Base-by-base conservation (phyloP, 1,140 invertebrate genomes). In the Mesaphorura yosii region DNA sequence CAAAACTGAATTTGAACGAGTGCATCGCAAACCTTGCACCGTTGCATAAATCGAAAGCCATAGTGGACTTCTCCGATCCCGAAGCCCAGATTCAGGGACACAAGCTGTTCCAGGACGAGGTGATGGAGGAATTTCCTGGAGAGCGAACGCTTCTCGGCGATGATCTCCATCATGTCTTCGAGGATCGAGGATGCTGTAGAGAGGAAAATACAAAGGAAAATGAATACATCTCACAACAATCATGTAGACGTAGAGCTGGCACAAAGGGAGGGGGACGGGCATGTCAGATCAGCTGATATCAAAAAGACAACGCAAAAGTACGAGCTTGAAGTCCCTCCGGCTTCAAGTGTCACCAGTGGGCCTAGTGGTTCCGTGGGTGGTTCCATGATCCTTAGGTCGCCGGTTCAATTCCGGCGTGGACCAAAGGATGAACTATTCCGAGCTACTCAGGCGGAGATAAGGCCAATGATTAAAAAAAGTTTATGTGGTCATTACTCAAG, bases 21-120 rank as follows among this genome's bases (percentile, higher is more conserved):
- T 46, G 14, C 12, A 4, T 7, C 14, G 6, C 17, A 7, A 63
- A 67, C 66, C 59, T 66, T 63, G 60, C 66, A 68, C 23, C 66
- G 59, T 23, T 48, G 48, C 1, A 68, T 54, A 51, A 68, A 62
- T 7, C 53, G 39, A 27, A 68, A 58, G 12, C 58, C 60, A 22
- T 63, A 62, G 40, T 62, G 57, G 28, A 60, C 49, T 49, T 65
- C 65, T 6, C 59, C 64, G 6, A 47, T 58, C 3, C 64, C 63
- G 17, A 53, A 58, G 31, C 61, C 54, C 3, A 66, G 49, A 38
- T 60, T 59, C 1, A 66, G 40, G 26, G 26, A 51, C 40, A 51
- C 31, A 20, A 66, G 55, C 49, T 66, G 64, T n/a, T 63, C 57
- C 23, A 34, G 49, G 10, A 66, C 48, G 19, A 66, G 52, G 10